These are phyloP conservation scores for Torymus texanus DNA, from an alignment of 2,888 invertebrate genomes.

Conservation along the genomic window DNA sequence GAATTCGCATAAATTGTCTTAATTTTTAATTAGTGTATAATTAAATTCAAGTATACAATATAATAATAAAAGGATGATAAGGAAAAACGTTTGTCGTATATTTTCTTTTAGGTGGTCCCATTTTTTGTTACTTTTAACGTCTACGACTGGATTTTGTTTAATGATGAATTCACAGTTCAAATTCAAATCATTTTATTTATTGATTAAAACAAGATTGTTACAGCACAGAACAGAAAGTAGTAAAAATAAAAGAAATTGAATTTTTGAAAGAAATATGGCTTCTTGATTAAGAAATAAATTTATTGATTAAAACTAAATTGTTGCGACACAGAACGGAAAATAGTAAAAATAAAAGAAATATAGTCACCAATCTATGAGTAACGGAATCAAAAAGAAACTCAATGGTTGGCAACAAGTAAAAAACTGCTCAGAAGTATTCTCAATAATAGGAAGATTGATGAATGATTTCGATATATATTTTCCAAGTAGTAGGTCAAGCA, in stretches of 20 bases:
- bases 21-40: constrained; percentile 42
- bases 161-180: background rate
- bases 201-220: constrained; percentile 19
- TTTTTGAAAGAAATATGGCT: background rate
- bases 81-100: background rate
- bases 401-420: constrained; percentile 27
- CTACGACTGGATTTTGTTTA: background rate
- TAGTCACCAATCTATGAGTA: background rate
- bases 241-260: background rate
- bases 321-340: constrained; percentile 16
- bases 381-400: background rate
- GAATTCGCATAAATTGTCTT: constrained; percentile 33
- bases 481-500: constrained; percentile 43
- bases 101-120: background rate
- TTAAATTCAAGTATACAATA: constrained; percentile 43
- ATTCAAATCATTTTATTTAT: background rate
- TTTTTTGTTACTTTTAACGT: background rate
- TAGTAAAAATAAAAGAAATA: background rate
- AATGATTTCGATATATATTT: constrained; percentile 47
- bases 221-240: constrained; percentile 9
- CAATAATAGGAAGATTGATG: constrained; percentile 25
- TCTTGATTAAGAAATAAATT: too few relatives aligned
- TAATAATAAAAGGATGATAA: constrained; percentile 46
- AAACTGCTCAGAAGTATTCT: constrained; percentile 41
- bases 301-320: constrained; percentile 13